Base-by-base conservation (phyloP, 2,888 invertebrate species). In the Acleris cristana region DNA sequence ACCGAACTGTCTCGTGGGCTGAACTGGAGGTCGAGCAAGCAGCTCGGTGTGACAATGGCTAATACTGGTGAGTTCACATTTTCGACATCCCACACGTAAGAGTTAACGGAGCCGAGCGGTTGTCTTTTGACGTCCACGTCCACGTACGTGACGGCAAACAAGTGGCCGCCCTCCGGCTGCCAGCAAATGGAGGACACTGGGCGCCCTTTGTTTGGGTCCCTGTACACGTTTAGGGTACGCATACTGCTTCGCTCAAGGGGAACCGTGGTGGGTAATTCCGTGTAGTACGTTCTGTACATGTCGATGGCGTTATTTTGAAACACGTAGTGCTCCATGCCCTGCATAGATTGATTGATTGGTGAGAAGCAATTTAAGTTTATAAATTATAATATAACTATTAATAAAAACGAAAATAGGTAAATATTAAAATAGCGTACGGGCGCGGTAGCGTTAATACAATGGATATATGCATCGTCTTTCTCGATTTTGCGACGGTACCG, bases 301-400 rank as follows among this genome's bases (percentile, higher is more conserved):
- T 98, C 96, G 53, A 98, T 95, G 0, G 98, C 96, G 86, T 98
- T 98, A 87, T 99, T 99, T 90, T 98, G 98, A 71, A 95, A 90
- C 67, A 98, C 96, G 79, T 95, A 96, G 79, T 96, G 96, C 79
- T 98, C 98, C 95, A 97, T 95, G 19, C 93, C 94, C 97, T 97
- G 82, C 3, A 64, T 58, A 67, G 10, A 55, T 19, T 45, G 6
- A 69, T 53, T 54, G 16, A n/a, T n/a, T 2, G 52, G 18, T 44
- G 5, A 52, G 8, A 5, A 18, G 26, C 6, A 26, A 53, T 26
- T 26, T 10, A 45, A 48, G 2, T 52, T 49, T 49, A 59, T 12
- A 8, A 34, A 34, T 34, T 34, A 34, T 34, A 34, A 34, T 14
- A 12, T 34, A 34, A 12, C 10, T 34, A 34, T 34, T 10, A 18